Evolutionary conservation across 1,140 invertebrate genomes (phyloP).

Genomic region (Coelopa frigida): DNA sequence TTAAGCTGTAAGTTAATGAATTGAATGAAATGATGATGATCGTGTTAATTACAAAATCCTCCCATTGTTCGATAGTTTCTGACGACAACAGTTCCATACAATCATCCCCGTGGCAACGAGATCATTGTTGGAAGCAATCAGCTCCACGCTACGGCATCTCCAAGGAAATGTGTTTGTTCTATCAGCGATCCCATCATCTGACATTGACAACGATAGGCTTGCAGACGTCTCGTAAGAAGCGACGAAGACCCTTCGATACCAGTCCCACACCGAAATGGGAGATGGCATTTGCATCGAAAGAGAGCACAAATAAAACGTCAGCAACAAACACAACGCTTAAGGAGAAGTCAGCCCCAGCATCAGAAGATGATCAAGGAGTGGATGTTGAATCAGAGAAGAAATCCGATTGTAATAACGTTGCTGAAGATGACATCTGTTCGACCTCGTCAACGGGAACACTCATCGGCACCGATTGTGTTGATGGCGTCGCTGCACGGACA

Average conservation of each 20-base stretch:
- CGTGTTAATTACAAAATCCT: neutral
- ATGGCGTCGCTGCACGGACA: neutral
- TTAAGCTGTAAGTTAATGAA: slow-evolving; percentile 44
- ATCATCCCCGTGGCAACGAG: slow-evolving; percentile 79
- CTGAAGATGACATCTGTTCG: slow-evolving; percentile 7
- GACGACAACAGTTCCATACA: slow-evolving; percentile 83
- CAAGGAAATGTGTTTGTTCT: slow-evolving; percentile 65
- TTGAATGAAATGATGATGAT: neutral
- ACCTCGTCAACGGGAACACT: slow-evolving; percentile 7
- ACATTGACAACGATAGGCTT: slow-evolving; percentile 41
- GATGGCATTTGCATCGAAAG: neutral
- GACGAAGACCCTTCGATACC: slow-evolving; percentile 52
- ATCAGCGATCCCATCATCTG: slow-evolving; percentile 53
- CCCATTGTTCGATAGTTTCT: slow-evolving; percentile 52
- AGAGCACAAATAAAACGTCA: neutral
- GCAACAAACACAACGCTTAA: too few species aligned
- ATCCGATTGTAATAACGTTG: neutral
- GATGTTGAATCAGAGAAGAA: neutral
- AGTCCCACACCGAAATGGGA: too few species aligned
- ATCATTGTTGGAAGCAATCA: slow-evolving; percentile 79
- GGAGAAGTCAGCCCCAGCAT: neutral
- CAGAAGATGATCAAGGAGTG: neutral
- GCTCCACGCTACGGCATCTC: slow-evolving; percentile 63
- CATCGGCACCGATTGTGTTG: slow-evolving; percentile 1
- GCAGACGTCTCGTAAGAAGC: slow-evolving; percentile 48